Base-by-base conservation (phyloP, 2,113 vertebrate species). In the Epinephelus fuscoguttatus region DNA sequence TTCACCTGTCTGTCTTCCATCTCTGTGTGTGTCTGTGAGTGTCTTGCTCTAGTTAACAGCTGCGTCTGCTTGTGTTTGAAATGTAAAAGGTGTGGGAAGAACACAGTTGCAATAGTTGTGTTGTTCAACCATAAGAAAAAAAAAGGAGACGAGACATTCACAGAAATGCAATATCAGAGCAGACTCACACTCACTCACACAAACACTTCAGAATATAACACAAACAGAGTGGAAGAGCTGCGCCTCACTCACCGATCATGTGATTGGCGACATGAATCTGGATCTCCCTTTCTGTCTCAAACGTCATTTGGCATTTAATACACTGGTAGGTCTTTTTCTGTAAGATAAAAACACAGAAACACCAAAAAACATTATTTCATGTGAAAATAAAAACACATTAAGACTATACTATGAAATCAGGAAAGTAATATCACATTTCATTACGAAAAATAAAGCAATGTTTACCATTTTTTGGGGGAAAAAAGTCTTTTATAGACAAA, bases 261-360 rank as follows among this genome's bases (percentile, higher is more conserved):
- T 99, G 98, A 94, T 99, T 99, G 88, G 98, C 98, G 49, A 99
- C 98, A 17, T 99, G 98, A 91, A 99, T 99, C 94, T 99, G 98
- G 94, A 99, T 99, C 95, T 99, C 98, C 82, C 98, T 91, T 88
- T 99, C 98, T 0, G 97, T 99, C 96, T 99, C 98, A 91, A 99
- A 99, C 82, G 98, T 99, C 98, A 99, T 99, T 97, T 99, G 98
- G 96, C 98, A 99, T 96, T 99, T 99, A 96, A 99, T 99, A 96
- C 98, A 99, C 87, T 99, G 98, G 95, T 99, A 99, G 71, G 98
- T 99, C 95, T 99, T 99, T 91, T 99, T 99, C 98, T 99, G 92
- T 93, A 62, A 79, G 56, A 80, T 4, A 69, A 47, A 66, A 1
- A 77, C 25, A 79, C 6, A 73, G 0, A 77, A n/a, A 80, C 2